Conservation (phyloP, 2,888 invertebrate species). For the Nymphalis urticae region DNA sequence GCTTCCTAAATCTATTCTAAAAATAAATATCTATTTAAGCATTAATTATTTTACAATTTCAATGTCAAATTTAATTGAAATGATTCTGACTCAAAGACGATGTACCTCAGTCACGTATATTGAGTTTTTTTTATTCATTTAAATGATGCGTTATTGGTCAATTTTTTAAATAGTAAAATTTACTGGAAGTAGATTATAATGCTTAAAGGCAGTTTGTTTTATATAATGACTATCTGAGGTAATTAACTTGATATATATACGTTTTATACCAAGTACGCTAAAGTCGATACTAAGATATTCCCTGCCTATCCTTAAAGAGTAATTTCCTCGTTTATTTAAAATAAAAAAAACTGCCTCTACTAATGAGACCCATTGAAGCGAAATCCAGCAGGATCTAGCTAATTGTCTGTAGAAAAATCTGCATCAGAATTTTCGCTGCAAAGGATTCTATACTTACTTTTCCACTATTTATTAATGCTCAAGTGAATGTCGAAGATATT, state of each 20-base stretch:
- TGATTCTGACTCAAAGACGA: background rate
- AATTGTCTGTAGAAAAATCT: constrained; percentile 22
- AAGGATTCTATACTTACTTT: constrained; percentile 9
- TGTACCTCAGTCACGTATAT: too few species aligned
- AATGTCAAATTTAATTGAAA: background rate
- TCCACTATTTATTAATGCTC: background rate
- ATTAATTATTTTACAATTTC: too few species aligned
- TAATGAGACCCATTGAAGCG: constrained; percentile 29
- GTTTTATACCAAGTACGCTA: background rate
- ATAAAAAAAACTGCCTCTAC: constrained; percentile 16
- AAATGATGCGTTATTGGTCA: too few species aligned
- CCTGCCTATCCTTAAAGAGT: constrained; percentile 17
- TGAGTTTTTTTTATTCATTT: too few species aligned
- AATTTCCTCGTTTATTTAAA: constrained; percentile 25
- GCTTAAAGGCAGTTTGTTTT: too few species aligned
- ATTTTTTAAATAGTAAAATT: too few species aligned
- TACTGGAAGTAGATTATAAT: too few species aligned
- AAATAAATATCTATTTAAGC: too few species aligned
- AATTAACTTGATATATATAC: too few species aligned
- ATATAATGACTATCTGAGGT: too few species aligned
- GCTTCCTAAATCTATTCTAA: too few species aligned
- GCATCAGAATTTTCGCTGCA: constrained; percentile 18
- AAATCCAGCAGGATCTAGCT: constrained; percentile 24
- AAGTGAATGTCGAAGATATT: too few species aligned
- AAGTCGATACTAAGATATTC: background rate